A percentile compares a stretch with the other conserved stretches of the same genome.
These are phyloP conservation scores for Pomatostomus ruficeps DNA, from an alignment of 2,113 vertebrate species.

Conservation along the genomic window DNA sequence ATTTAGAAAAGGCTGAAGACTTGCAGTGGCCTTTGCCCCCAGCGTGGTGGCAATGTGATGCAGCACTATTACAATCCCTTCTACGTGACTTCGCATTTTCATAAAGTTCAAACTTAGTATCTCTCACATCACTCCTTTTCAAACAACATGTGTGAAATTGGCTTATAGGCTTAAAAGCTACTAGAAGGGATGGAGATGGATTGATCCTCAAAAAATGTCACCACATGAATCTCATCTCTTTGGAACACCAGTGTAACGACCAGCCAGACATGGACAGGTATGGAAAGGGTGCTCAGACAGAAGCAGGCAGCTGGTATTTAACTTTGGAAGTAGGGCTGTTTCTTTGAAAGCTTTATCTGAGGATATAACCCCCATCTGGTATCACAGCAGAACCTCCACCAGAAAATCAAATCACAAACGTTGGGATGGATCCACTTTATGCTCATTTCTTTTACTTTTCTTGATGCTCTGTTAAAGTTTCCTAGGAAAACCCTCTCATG, in stretches of 20 bases:
- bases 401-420: not conserved
- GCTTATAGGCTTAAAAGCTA: not conserved
- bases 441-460: not conserved
- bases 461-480: not conserved
- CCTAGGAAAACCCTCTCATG: not conserved
- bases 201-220: not conserved
- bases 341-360: not conserved
- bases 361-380: not conserved
- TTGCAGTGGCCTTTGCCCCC: not conserved
- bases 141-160: not conserved
- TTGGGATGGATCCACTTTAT: not conserved
- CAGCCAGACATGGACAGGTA: not conserved
- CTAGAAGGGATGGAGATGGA: not conserved
- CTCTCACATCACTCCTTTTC: not conserved
- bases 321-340: not conserved
- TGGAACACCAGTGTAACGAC: not conserved
- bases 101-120: not conserved
- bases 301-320: not conserved
- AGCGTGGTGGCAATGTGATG: not conserved
- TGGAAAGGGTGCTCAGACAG: not conserved
- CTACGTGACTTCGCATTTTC: not conserved
- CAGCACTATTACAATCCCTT: not conserved
- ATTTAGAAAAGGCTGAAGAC: not conserved
- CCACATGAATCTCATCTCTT: not conserved
- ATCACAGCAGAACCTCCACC: not conserved